These are phyloP conservation scores for Porites cylindrica DNA, from an alignment of 92 coral and sea anemone species.

Conservation along the genomic window DNA sequence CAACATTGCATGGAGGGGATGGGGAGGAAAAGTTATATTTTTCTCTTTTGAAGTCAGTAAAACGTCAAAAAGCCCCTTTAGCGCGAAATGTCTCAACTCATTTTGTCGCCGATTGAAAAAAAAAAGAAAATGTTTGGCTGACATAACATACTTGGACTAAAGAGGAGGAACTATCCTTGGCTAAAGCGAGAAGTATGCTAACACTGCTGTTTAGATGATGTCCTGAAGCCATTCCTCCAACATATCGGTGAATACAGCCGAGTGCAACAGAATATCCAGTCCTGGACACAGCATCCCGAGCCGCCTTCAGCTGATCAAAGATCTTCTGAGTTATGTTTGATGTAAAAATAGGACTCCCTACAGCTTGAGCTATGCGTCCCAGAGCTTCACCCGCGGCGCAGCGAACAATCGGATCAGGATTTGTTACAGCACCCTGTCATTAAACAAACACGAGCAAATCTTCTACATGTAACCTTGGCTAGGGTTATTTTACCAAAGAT, in stretches of 20 bases:
- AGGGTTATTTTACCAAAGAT: no score
- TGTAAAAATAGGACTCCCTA: slow-evolving; percentile 93
- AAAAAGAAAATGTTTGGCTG: no score
- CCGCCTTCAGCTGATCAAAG: slow-evolving; percentile 93
- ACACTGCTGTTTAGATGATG: slow-evolving; percentile 97
- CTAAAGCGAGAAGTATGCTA: slow-evolving; percentile 93
- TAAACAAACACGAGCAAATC: neutral
- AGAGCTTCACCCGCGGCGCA: slow-evolving; percentile 99
- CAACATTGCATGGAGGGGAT: no score
- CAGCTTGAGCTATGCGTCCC: slow-evolving; percentile 99
- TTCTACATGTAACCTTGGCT: neutral
- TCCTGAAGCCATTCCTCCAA: slow-evolving; percentile 99
- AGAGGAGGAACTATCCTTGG: slow-evolving; percentile 97
- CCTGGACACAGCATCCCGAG: slow-evolving; percentile 96
- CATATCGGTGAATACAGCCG: slow-evolving; percentile 98
- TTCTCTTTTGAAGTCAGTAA: no score
- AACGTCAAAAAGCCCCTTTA: no score
- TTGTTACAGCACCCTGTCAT: slow-evolving; percentile 86
- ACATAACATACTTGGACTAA: slow-evolving; percentile 85
- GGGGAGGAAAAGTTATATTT: no score
- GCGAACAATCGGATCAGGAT: slow-evolving; percentile 96
- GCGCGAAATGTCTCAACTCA: no score
- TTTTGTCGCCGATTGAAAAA: no score
- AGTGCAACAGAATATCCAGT: slow-evolving; percentile 98
- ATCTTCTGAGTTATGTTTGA: slow-evolving; percentile 96